A percentile compares a stretch with the other conserved stretches of the same genome.
phyloP scores from a whole-genome alignment of 1,140 invertebrate species.

The Cherax quadricarinatus region DNA sequence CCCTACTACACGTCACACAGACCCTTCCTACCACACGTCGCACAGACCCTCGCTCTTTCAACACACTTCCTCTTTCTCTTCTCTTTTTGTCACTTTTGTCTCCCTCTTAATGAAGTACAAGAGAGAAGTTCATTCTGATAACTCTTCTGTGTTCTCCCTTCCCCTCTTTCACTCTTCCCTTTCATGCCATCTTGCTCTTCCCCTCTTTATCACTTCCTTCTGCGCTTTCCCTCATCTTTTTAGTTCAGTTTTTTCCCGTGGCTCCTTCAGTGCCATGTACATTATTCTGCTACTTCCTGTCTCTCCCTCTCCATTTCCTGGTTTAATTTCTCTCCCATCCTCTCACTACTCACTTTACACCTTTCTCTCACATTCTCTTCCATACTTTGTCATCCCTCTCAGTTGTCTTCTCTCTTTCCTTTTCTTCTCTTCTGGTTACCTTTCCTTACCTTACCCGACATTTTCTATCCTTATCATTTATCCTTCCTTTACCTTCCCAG shows the following conservation, averaged over 20 bases:
- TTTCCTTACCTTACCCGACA: neutral
- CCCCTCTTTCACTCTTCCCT: neutral
- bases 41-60: no score
- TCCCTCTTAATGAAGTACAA: no score
- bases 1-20: no score
- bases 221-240: no score
- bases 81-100: no score
- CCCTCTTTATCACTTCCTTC: no score
- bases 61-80: no score
- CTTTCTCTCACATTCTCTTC: neutral
- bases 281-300: neutral
- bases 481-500: neutral
- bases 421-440: neutral
- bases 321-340: neutral
- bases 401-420: neutral
- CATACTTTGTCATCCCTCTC: neutral
- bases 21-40: no score
- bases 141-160: neutral
- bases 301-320: conserved; percentile 9
- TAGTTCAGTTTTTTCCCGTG: no score
- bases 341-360: neutral
- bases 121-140: no score
- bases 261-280: neutral
- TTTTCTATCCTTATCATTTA: neutral
- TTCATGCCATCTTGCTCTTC: no score